A percentile compares a stretch with the other conserved stretches of the same genome.
Evolutionary conservation across 2,113 vertebrate species (phyloP).

Genomic region (Solea solea): DNA sequence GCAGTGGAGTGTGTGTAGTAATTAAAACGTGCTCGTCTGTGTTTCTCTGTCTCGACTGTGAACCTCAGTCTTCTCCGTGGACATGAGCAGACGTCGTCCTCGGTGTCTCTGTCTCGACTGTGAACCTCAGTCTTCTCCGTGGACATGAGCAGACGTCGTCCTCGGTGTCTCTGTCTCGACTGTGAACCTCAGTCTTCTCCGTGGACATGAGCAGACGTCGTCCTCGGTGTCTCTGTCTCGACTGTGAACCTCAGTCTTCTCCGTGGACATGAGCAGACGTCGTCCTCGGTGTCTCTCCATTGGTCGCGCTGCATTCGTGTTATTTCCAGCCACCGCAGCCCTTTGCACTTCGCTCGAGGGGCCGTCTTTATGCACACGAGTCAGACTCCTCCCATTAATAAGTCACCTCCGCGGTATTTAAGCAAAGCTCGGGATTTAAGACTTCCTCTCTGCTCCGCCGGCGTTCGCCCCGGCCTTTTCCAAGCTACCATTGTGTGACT

Average conservation of each 20-base stretch:
- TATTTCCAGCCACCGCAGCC: constrained; percentile 60
- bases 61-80: constrained; percentile 42
- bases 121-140: constrained; percentile 47
- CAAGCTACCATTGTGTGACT: constrained; percentile 76
- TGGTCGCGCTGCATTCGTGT: constrained; percentile 50
- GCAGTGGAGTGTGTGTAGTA: too few relatives aligned
- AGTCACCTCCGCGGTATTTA: constrained; percentile 73
- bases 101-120: constrained; percentile 20
- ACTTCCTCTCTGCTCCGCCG: constrained; percentile 71
- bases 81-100: constrained; percentile 46
- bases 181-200: constrained; percentile 51
- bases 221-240: constrained; percentile 27
- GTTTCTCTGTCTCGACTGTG: constrained; percentile 37
- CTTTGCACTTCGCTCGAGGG: constrained; percentile 53
- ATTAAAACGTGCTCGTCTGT: too few relatives aligned
- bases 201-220: constrained; percentile 41
- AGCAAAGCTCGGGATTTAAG: constrained; percentile 73
- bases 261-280: constrained; percentile 41
- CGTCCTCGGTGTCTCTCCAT: constrained; percentile 22
- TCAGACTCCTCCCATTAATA: constrained; percentile 74
- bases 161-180: constrained; percentile 19
- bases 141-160: constrained; percentile 43
- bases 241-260: constrained; percentile 52
- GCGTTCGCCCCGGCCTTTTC: constrained; percentile 70
- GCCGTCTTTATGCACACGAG: constrained; percentile 60